Evolutionary conservation across 2,888 invertebrate species (phyloP).

Genomic region (Lasioglossum vierecki): DNA sequence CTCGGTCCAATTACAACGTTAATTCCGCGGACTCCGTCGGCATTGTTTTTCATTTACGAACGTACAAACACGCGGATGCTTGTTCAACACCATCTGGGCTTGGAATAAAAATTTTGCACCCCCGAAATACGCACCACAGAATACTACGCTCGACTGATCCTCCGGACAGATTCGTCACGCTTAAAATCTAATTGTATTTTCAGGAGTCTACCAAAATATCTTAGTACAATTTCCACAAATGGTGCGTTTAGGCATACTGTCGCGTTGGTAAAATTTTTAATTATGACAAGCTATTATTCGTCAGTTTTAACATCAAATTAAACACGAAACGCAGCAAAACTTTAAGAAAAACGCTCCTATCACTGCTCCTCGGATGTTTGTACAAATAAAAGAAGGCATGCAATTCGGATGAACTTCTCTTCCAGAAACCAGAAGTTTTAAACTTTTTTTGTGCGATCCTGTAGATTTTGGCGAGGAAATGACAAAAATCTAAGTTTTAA

Average conservation of each 20-base stretch:
- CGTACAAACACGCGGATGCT: not conserved
- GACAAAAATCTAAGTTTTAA: too few relatives aligned
- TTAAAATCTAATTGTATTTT: conserved; percentile 7
- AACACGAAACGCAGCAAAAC: not conserved
- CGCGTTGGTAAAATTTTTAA: not conserved
- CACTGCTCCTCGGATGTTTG: not conserved
- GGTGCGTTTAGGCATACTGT: not conserved
- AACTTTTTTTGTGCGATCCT: too few relatives aligned
- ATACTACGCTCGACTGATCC: not conserved
- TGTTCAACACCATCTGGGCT: not conserved
- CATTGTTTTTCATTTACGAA: conserved; percentile 24
- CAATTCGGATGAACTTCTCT: too few relatives aligned
- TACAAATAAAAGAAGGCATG: not conserved
- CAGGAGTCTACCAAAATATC: not conserved
- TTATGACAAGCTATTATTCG: not conserved
- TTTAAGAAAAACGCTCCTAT: not conserved
- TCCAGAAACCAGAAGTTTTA: too few relatives aligned
- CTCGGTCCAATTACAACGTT: conserved; percentile 27
- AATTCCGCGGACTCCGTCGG: not conserved
- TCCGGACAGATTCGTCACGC: conserved; percentile 17
- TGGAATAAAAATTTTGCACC: conserved; percentile 18
- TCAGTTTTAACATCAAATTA: not conserved
- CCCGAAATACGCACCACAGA: conserved; percentile 1
- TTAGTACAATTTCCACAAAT: not conserved
- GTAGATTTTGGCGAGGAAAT: too few relatives aligned